Base-by-base conservation (phyloP, 2,113 vertebrate species). In the Pithys albifrons region DNA sequence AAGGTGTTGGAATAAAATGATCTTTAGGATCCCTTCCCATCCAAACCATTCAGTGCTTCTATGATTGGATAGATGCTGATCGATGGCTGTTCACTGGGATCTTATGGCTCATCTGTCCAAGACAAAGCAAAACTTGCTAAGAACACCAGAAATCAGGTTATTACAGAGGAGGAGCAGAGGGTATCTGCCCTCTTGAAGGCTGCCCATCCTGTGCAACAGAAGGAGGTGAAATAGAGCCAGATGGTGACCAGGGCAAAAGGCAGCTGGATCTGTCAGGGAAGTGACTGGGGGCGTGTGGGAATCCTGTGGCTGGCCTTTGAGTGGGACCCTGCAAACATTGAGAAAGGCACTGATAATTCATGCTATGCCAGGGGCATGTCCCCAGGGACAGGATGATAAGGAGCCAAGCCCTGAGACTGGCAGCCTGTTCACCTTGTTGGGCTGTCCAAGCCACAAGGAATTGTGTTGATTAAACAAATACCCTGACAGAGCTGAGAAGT, bases 381-480 rank as follows among this genome's bases (percentile, higher is more conserved):
- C 12, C 4, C 20, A 73, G 78, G 91, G 41, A 41, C 33, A 43
- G 81, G 58, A 58, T 49, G 66, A 72, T 1, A 4, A 49, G 0
- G 43, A 94, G 67, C 82, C 82, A 54, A 90, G 87, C 41, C 73
- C 89, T 7, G 28, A 58, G 67, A 7, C 74, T 74, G 81, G 88
- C 77, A 89, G 74, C 1, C 0, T 24, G 37, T 33, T 95, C 41
- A 14, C 39, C 89, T 77, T 54, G 33, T 14, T 59, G 85, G 46
- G 78, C 35, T 73, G 78, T 59, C 88, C 75, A 70, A 91, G 51
- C 23, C 85, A 19, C n/a, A 31, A 62, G 71, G 9, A 77, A 48
- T 55, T 61, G 66, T 79, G 66, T 73, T 91, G 85, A 69, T 88
- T 12, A 90, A 94, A 91, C 89, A 88, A 93, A 90, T 31, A 73